Percentiles rank a stretch among this genome's conserved stretches.
phyloP scores from a whole-genome alignment of 1,140 invertebrate species.

The Varroa destructor region DNA sequence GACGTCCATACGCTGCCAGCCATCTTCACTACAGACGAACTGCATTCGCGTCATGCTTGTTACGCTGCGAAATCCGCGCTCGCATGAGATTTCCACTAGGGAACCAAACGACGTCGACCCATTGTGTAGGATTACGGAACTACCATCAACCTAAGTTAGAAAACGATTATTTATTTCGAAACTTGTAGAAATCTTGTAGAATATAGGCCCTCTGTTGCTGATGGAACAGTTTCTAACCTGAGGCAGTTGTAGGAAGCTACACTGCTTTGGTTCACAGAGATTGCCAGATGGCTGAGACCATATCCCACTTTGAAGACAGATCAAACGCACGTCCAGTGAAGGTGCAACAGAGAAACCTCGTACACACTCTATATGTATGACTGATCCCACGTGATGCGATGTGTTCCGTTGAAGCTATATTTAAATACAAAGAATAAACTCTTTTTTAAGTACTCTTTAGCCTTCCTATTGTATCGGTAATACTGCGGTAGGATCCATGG shows the following conservation, averaged over 20 bases:
- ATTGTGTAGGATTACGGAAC: not conserved
- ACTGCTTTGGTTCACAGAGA: conserved; percentile 5
- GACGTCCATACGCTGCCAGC: not conserved
- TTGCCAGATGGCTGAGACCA: not conserved
- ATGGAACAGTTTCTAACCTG: not conserved
- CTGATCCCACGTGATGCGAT: conserved; percentile 2
- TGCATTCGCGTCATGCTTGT: not conserved
- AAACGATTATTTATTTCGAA: too few relatives aligned
- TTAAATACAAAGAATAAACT: not conserved
- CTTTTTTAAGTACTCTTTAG: too few relatives aligned
- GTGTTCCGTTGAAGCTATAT: not conserved
- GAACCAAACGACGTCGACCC: conserved; percentile 1
- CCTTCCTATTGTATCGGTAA: too few relatives aligned
- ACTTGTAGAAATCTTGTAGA: too few relatives aligned
- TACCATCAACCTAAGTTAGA: not conserved
- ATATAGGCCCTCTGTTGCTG: too few relatives aligned
- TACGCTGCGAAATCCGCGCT: not conserved
- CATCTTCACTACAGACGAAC: not conserved
- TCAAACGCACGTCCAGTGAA: conserved; percentile 13
- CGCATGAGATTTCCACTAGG: not conserved
- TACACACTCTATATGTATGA: not conserved
- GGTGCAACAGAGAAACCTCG: not conserved
- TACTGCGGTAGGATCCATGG: too few relatives aligned
- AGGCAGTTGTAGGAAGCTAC: conserved; percentile 15
- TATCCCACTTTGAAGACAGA: conserved; percentile 9